Base-by-base conservation (phyloP, 2,888 invertebrate species). In the Gymnoscelis rufifasciata region DNA sequence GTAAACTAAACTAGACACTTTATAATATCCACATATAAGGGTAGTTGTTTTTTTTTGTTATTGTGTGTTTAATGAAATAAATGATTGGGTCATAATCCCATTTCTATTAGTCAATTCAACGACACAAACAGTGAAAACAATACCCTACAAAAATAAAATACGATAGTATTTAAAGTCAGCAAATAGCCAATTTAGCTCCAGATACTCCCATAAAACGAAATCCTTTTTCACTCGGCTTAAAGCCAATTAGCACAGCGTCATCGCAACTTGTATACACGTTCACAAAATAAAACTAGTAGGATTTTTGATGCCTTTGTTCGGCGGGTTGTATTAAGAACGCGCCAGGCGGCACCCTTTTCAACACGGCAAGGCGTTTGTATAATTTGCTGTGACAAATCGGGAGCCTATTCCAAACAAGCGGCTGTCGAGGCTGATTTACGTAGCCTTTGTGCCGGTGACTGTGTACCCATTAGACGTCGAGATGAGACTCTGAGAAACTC, bases 341-440 rank as follows among this genome's bases (percentile, higher is more conserved):
- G 57, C 65, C 60, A 62, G 61, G 64, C 66, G 60, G 57, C 68
- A 74, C 70, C 74, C 74, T 76, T 74, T 75, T 76, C 71, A 71
- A 64, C 64, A 61, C 67, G 61, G 64, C 57, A 60, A 62, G 67
- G 64, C 64, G 67, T 66, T 69, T 74, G 76, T 76, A 78, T 78
- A 79, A 79, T 78, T 78, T 77, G 75, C 68, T 66, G 68, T 74
- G 78, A 78, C 78, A 77, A 79, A 78, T 79, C 68, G 75, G 62
- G 62, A 64, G 60, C 68, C 73, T 65, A 75, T 78, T 78, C 75
- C 73, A 72, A 77, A 74, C 73, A 77, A 74, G 66, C 64, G 60
- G 50, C 56, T 60, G 67, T 63, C 64, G 60, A 62, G 60, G 58
- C 57, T 67, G 71, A 71, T 71, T 74, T 71, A 70, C 66, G 66